phyloP scores from a whole-genome alignment of 2,113 vertebrate genomes.

The Archilochus colubris region DNA sequence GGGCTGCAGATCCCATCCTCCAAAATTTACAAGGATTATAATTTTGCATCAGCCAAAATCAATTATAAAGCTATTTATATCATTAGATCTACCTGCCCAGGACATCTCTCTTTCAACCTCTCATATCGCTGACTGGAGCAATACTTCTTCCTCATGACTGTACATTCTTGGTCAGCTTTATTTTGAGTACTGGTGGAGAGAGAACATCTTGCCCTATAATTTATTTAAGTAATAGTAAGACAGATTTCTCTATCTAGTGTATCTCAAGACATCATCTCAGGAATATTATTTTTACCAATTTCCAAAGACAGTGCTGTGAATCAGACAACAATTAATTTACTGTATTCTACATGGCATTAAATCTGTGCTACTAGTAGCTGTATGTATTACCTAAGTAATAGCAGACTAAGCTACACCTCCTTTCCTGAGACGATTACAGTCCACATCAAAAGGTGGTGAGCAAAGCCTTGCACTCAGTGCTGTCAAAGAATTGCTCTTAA shows the following conservation, averaged over 20 bases:
- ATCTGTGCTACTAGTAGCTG: not conserved
- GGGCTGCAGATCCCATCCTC: not conserved
- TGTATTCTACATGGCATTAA: not conserved
- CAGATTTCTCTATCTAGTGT: not conserved
- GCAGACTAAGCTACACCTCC: not conserved
- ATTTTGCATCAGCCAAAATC: not conserved
- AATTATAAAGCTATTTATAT: not conserved
- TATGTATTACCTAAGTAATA: not conserved
- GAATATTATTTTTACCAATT: not conserved
- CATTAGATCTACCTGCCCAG: not conserved
- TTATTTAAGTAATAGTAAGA: not conserved
- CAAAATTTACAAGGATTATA: not conserved
- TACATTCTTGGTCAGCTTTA: not conserved
- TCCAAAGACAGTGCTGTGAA: not conserved
- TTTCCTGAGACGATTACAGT: not conserved
- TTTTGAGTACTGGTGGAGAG: not conserved
- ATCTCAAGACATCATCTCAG: not conserved
- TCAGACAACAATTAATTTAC: not conserved
- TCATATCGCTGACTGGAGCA: not conserved
- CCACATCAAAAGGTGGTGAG: not conserved
- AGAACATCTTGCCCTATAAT: not conserved
- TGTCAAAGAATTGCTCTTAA: not conserved
- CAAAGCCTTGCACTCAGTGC: not conserved
- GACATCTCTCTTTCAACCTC: not conserved
- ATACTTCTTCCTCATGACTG: not conserved